phyloP scores from a whole-genome alignment of 2,888 invertebrate genomes.

The Omphaloscelis lunosa region DNA sequence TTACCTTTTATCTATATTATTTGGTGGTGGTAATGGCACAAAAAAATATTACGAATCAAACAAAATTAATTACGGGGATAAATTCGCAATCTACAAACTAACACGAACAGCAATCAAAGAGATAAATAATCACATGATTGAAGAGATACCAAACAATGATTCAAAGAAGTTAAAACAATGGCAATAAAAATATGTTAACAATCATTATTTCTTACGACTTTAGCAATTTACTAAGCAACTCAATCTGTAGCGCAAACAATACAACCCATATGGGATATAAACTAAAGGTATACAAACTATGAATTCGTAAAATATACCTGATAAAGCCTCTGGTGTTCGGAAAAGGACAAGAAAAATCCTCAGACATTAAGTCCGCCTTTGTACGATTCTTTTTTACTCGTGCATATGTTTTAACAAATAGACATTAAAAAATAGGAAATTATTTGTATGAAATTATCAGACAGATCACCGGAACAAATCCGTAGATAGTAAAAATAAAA shows the following conservation, averaged over 20 bases:
- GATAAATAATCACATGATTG: conserved; percentile 5
- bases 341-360: background rate
- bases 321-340: background rate
- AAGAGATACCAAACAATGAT: conserved; percentile 21
- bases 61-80: background rate
- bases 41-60: background rate
- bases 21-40: background rate
- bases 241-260: conserved; percentile 41
- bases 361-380: too few relatives aligned
- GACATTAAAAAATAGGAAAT: background rate
- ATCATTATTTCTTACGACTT: conserved; percentile 28
- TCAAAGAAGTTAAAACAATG: conserved; percentile 39
- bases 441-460: background rate
- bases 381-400: too few relatives aligned
- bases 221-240: conserved; percentile 20
- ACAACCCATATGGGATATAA: conserved; percentile 38
- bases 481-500: background rate
- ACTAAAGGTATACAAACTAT: conserved; percentile 9
- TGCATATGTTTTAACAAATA: too few relatives aligned
- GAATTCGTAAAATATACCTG: background rate
- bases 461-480: background rate
- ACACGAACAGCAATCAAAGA: conserved; percentile 5
- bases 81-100: background rate
- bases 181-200: conserved; percentile 27
- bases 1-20: background rate